A percentile compares a stretch with the other conserved stretches of the same genome.
phyloP scores from a whole-genome alignment of 2,888 invertebrate species.

The Aleiodes testaceus region DNA sequence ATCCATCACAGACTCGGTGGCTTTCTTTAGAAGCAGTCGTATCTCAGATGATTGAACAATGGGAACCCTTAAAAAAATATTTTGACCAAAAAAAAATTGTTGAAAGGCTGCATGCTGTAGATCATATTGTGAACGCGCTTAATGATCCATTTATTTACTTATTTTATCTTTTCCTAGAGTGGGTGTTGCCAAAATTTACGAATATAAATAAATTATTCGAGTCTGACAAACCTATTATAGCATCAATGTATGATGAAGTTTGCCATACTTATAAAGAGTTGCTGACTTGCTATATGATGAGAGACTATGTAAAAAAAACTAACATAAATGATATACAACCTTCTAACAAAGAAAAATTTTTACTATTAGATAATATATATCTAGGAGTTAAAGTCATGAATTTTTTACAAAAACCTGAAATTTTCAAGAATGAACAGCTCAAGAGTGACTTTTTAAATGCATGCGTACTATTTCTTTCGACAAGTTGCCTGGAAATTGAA shows the following conservation, averaged over 20 bases:
- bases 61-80: constrained; percentile 55
- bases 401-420: constrained; percentile 39
- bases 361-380: constrained; percentile 47
- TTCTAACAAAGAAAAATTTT: constrained; percentile 26
- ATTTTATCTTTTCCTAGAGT: constrained; percentile 50
- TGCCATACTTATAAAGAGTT: constrained; percentile 49
- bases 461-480: constrained; percentile 49
- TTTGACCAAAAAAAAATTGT: constrained; percentile 51
- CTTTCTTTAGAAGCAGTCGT: constrained; percentile 58
- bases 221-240: constrained; percentile 45
- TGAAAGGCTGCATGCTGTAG: constrained; percentile 42
- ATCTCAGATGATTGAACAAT: constrained; percentile 58
- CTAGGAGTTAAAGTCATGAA: constrained; percentile 48
- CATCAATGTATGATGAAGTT: constrained; percentile 38
- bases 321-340: constrained; percentile 43
- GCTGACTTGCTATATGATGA: constrained; percentile 49
- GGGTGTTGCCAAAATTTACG: constrained; percentile 50
- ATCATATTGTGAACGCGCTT: constrained; percentile 47
- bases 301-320: constrained; percentile 39
- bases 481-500: constrained; percentile 48
- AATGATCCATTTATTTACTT: constrained; percentile 50
- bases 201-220: constrained; percentile 50
- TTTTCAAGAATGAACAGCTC: constrained; percentile 30
- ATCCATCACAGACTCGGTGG: constrained; percentile 59
- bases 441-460: constrained; percentile 43